These are phyloP conservation scores for Macroglossus sobrinus DNA, from an alignment of 2,113 vertebrate species.

Conservation along the genomic window DNA sequence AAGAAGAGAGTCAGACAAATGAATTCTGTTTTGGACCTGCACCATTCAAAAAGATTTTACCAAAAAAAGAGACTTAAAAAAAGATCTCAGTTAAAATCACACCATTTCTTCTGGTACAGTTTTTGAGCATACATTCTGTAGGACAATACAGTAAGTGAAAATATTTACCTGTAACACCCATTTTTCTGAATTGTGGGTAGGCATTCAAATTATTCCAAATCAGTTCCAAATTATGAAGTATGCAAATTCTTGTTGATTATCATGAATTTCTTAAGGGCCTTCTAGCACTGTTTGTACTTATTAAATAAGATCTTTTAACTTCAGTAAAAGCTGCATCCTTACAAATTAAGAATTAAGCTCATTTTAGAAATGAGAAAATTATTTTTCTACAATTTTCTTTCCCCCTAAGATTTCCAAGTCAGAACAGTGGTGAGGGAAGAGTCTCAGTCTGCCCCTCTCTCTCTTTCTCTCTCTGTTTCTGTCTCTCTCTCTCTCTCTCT, in stretches of 20 bases:
- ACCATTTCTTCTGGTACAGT: neutral
- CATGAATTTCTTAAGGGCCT: constrained; percentile 14
- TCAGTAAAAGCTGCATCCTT: neutral
- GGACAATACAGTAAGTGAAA: neutral
- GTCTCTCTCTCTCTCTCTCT: too few species aligned
- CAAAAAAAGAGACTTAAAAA: neutral
- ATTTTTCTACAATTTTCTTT: neutral
- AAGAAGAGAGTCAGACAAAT: neutral
- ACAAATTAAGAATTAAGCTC: neutral
- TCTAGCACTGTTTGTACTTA: neutral
- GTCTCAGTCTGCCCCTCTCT: neutral
- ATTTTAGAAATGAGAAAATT: constrained; percentile 33
- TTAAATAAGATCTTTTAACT: neutral
- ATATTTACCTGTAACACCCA: neutral
- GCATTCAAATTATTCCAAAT: neutral
- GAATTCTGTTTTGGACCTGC: neutral
- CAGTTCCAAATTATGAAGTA: neutral
- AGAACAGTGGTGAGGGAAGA: neutral
- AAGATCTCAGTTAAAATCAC: neutral
- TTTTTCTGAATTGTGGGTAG: neutral
- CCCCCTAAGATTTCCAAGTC: neutral
- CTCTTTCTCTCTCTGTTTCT: neutral
- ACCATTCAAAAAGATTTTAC: neutral
- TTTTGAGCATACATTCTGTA: neutral
- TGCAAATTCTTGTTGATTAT: neutral